Conservation (phyloP, 2,113 vertebrate species). For the Chrysochloris asiatica region DNA sequence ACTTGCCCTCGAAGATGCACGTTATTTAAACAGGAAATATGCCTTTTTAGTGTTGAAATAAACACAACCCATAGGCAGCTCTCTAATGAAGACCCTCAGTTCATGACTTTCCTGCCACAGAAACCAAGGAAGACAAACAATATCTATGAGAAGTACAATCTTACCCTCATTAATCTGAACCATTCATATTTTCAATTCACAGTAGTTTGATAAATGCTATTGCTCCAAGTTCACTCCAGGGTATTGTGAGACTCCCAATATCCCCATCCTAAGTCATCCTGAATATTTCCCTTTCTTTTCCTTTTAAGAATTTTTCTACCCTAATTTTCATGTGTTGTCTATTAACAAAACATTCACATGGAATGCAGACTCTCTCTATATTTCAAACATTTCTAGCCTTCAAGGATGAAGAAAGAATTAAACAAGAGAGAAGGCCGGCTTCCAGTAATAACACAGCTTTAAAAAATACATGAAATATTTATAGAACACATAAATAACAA, state of each 20-base stretch:
- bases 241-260: not conserved
- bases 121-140: conserved; percentile 37
- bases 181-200: not conserved
- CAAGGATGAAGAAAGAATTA: conserved; percentile 76
- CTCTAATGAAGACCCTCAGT: not conserved
- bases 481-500: conserved; percentile 83
- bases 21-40: conserved; percentile 59
- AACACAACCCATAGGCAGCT: not conserved
- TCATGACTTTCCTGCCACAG: not conserved
- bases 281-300: conserved; percentile 67
- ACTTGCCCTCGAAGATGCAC: not conserved
- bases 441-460: conserved; percentile 84
- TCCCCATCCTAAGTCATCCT: conserved; percentile 58
- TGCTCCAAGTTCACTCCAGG: not conserved
- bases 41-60: conserved; percentile 22
- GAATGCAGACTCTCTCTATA: conserved; percentile 78
- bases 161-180: not conserved
- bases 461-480: conserved; percentile 84
- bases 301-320: conserved; percentile 71
- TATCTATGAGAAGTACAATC: conserved; percentile 8
- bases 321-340: conserved; percentile 78
- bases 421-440: conserved; percentile 79
- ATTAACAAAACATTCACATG: conserved; percentile 77
- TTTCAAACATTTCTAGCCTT: conserved; percentile 79
- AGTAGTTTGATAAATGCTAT: conserved; percentile 9